phyloP scores from a whole-genome alignment of 2,888 invertebrate species.

The Chouioia cunea region DNA sequence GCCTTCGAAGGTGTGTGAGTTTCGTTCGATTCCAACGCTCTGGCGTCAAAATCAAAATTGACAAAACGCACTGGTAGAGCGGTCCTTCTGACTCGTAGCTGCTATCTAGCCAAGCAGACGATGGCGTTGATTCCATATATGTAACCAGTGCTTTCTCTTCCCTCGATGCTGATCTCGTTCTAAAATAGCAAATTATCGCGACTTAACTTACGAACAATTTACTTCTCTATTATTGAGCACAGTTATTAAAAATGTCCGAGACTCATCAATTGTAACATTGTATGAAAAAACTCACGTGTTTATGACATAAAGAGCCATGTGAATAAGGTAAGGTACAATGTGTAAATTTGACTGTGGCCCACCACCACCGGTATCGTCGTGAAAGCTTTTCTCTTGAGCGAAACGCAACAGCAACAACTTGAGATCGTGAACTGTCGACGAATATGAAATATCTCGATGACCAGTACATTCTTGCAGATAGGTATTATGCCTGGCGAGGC shows the following conservation, averaged over 20 bases:
- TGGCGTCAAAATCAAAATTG: conserved; percentile 83
- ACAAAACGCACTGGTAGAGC: conserved; percentile 87
- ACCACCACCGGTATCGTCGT: conserved; percentile 97
- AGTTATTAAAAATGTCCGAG: no score
- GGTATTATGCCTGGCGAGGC: conserved; percentile 91
- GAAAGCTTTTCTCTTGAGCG: conserved; percentile 94
- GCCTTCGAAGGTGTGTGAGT: conserved; percentile 80
- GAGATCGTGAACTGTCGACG: conserved; percentile 90
- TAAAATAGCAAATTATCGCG: conserved; percentile 55
- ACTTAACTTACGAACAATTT: no score
- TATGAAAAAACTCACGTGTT: conserved; percentile 78
- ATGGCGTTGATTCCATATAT: conserved; percentile 77
- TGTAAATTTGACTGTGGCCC: conserved; percentile 98
- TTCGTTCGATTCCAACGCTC: conserved; percentile 82
- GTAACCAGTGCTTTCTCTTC: conserved; percentile 84
- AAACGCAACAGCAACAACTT: conserved; percentile 90
- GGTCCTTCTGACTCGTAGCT: conserved; percentile 93
- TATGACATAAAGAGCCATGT: conserved; percentile 94
- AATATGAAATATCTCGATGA: conserved; percentile 83
- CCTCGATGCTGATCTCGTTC: conserved; percentile 80
- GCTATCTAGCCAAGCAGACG: conserved; percentile 81
- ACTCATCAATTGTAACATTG: neutral
- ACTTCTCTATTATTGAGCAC: no score
- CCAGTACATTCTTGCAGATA: conserved; percentile 82
- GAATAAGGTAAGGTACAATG: conserved; percentile 92